phyloP scores from a whole-genome alignment of 2,113 vertebrate species.

The Bothrops jararaca region DNA sequence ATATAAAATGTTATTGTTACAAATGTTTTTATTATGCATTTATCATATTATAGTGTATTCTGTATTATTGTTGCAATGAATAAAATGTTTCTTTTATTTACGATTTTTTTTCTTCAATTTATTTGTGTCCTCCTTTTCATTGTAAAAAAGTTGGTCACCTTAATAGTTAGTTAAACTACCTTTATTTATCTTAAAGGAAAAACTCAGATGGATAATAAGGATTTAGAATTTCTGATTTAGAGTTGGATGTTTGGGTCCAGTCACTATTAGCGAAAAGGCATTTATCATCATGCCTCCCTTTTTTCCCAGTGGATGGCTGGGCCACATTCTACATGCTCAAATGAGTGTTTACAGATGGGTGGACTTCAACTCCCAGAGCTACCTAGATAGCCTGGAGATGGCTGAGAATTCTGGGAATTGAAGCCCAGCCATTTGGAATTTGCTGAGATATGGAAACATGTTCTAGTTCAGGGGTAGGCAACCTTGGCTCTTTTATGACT shows the following conservation, averaged over 20 bases:
- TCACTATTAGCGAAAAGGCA: constrained; percentile 55
- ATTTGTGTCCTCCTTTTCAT: too few relatives aligned
- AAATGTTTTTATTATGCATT: too few relatives aligned
- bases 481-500: too few relatives aligned
- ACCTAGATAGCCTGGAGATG: neutral
- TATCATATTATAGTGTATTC: too few relatives aligned
- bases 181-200: constrained; percentile 56
- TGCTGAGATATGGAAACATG: neutral
- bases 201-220: constrained; percentile 52
- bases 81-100: too few relatives aligned
- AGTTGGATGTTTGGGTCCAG: neutral
- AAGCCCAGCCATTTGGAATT: neutral
- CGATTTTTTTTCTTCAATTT: too few relatives aligned
- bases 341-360: neutral
- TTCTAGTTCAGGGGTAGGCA: neutral
- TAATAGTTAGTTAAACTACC: constrained; percentile 68
- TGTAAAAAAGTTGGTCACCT: too few relatives aligned
- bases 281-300: constrained; percentile 49
- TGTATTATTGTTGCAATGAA: too few relatives aligned
- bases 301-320: neutral
- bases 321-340: constrained; percentile 21
- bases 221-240: constrained; percentile 42
- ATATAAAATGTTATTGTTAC: too few relatives aligned
- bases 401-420: neutral
- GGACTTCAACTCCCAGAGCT: neutral